These are phyloP conservation scores for Deroplatys truncata DNA, from an alignment of 2,888 invertebrate genomes.

Conservation along the genomic window DNA sequence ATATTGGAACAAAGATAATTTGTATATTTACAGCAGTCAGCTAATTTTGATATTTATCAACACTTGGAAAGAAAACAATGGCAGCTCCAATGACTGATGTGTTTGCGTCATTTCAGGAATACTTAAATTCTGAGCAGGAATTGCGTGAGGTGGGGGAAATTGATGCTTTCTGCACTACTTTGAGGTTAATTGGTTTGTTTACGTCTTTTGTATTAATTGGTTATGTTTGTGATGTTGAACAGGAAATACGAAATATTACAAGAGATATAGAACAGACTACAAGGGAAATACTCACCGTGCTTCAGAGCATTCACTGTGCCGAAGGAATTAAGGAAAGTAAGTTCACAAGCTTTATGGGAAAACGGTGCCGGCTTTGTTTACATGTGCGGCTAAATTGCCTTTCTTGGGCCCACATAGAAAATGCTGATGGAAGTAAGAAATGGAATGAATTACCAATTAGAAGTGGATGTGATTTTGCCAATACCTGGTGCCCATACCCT, in stretches of 20 bases:
- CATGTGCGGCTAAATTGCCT: no score
- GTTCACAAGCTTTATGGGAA: constrained; percentile 35
- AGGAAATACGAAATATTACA: constrained; percentile 60
- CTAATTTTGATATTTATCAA: background rate
- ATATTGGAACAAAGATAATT: no score
- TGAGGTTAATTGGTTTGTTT: background rate
- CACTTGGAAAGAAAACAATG: background rate
- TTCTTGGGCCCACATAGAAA: no score
- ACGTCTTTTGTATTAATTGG: background rate
- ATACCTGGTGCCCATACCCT: no score
- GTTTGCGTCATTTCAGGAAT: constrained; percentile 73
- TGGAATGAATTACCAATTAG: no score
- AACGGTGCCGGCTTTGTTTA: no score
- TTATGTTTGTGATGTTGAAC: background rate
- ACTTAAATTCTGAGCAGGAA: constrained; percentile 74
- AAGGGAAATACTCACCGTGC: constrained; percentile 70
- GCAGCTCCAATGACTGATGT: constrained; percentile 43
- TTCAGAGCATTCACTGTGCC: constrained; percentile 78
- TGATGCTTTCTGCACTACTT: background rate
- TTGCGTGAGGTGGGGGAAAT: constrained; percentile 64
- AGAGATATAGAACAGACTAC: constrained; percentile 74
- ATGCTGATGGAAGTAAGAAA: no score
- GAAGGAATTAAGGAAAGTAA: constrained; percentile 62
- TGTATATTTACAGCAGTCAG: no score
- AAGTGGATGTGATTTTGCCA: no score